Evolutionary conservation across 2,113 vertebrate species (phyloP).

Genomic region (Engraulis encrasicolus): DNA sequence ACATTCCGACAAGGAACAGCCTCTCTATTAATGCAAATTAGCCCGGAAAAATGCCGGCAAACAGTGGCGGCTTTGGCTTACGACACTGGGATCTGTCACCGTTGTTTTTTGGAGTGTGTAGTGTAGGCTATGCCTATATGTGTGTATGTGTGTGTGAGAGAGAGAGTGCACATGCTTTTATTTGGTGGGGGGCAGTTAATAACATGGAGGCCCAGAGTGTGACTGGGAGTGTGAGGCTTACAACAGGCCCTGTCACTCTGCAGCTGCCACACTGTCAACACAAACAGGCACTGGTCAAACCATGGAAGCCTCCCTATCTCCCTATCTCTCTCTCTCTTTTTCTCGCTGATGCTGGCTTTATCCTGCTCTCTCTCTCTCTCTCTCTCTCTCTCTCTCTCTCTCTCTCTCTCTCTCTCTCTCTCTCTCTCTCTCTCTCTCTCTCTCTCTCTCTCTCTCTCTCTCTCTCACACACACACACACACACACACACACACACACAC

Average conservation of each 20-base stretch:
- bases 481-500: no score
- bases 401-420: not conserved
- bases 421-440: not conserved
- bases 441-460: not conserved
- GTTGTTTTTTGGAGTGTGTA: no score
- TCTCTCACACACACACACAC: no score
- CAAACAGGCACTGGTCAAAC: conserved; percentile 27
- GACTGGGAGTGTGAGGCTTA: conserved; percentile 67
- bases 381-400: not conserved
- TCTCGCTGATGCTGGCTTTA: not conserved
- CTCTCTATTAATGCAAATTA: conserved; percentile 99
- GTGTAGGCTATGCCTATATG: no score
- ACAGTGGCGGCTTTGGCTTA: conserved; percentile 85
- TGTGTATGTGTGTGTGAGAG: conserved; percentile 45
- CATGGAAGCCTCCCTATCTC: conserved; percentile 19
- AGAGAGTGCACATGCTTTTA: conserved; percentile 30
- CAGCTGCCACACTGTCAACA: conserved; percentile 60
- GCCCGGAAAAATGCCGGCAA: conserved; percentile 87
- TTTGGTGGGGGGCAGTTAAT: conserved; percentile 78
- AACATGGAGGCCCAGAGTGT: conserved; percentile 74
- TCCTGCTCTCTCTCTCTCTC: not conserved
- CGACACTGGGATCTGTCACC: conserved; percentile 84
- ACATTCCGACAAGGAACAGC: conserved; percentile 98
- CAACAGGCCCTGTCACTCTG: conserved; percentile 70
- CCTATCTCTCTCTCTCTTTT: not conserved